Conservation (phyloP, 2,888 invertebrate genomes). For the Eudasyphora cyanicolor region DNA sequence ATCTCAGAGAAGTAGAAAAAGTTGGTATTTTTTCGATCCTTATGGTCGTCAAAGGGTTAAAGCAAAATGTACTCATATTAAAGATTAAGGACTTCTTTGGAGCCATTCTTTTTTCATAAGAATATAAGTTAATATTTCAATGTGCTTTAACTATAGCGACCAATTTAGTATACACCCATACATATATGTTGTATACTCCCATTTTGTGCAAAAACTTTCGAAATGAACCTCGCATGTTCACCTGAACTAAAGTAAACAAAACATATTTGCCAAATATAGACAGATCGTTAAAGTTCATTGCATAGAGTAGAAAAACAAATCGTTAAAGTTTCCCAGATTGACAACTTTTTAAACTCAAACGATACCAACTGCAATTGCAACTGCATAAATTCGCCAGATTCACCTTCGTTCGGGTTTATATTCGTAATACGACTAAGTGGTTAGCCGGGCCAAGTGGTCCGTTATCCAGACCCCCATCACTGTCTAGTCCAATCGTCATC, state of each 20-base stretch:
- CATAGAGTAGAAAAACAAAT: not conserved
- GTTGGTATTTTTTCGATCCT: no score
- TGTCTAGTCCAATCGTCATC: not conserved
- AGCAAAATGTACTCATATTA: no score
- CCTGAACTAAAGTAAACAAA: not conserved
- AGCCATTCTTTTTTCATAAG: no score
- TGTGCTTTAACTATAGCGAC: no score
- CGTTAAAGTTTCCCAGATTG: slow-evolving; percentile 14
- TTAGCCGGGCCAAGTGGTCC: not conserved
- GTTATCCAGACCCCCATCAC: no score
- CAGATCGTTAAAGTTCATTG: slow-evolving; percentile 23
- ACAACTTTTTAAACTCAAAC: slow-evolving; percentile 23
- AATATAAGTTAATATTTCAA: no score
- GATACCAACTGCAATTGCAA: slow-evolving; percentile 1
- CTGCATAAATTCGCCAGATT: not conserved
- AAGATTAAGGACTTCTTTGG: no score
- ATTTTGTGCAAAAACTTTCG: not conserved
- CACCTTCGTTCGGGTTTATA: not conserved
- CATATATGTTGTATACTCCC: no score
- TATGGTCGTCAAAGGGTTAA: no score
- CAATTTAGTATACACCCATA: no score
- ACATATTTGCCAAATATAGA: slow-evolving; percentile 30
- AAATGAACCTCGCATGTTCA: not conserved
- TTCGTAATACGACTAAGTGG: not conserved
- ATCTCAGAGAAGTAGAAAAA: no score